phyloP scores from a whole-genome alignment of 1,140 invertebrate genomes.

The Subanguina moxae region DNA sequence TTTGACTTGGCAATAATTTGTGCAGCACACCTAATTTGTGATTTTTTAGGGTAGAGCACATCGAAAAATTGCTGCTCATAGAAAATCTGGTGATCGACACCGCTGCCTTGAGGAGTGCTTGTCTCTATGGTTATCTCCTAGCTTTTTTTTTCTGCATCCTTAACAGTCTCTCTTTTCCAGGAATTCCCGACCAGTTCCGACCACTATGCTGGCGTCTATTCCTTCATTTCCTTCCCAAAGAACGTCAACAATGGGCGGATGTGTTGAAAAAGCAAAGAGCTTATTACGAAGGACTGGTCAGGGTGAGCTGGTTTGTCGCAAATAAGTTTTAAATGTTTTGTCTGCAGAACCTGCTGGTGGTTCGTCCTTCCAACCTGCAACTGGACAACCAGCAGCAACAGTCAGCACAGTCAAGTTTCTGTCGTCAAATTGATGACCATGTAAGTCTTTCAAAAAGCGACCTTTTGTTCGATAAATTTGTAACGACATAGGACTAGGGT shows the following conservation, averaged over 20 bases:
- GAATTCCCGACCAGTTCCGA: conserved; percentile 49
- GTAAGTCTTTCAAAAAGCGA: too few relatives aligned
- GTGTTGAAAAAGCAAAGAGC: conserved; percentile 31
- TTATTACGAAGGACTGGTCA: conserved; percentile 47
- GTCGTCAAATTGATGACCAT: too few relatives aligned
- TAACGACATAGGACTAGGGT: too few relatives aligned
- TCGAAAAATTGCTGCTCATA: conserved; percentile 49
- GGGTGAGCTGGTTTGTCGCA: conserved; percentile 12
- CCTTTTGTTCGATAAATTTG: too few relatives aligned
- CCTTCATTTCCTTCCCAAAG: conserved; percentile 43
- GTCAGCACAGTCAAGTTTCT: too few relatives aligned
- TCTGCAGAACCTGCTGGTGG: too few relatives aligned
- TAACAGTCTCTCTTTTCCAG: conserved; percentile 7
- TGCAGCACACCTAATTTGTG: too few relatives aligned
- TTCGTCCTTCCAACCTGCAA: too few relatives aligned
- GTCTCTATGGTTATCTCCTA: conserved; percentile 33
- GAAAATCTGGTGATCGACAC: conserved; percentile 48
- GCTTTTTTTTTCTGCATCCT: neutral
- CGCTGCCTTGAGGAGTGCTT: conserved; percentile 37
- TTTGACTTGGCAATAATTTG: too few relatives aligned
- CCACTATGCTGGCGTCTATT: conserved; percentile 52
- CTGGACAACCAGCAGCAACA: too few relatives aligned
- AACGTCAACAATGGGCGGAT: conserved; percentile 42
- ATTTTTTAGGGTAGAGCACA: conserved; percentile 41
- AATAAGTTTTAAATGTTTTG: too few relatives aligned